Evolutionary conservation across 2,888 invertebrate genomes (phyloP).

Genomic region (Coelinius sp.): DNA sequence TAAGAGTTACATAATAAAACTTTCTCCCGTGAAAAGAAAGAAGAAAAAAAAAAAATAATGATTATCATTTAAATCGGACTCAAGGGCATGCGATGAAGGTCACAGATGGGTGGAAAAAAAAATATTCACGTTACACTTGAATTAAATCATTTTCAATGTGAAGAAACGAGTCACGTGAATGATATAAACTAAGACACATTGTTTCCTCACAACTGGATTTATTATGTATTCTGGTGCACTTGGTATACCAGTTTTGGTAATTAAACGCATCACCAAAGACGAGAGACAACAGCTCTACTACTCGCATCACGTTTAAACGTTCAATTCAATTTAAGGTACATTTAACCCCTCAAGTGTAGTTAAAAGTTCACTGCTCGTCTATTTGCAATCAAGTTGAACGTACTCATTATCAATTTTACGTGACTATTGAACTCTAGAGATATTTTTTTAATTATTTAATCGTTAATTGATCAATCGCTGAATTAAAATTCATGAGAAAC

Average conservation of each 20-base stretch:
- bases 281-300: slow-evolving; percentile 24
- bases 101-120: background rate
- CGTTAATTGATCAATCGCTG: too few species aligned
- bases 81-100: slow-evolving; percentile 14
- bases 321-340: slow-evolving; percentile 24
- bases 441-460: too few species aligned
- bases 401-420: too few species aligned
- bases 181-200: background rate
- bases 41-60: slow-evolving; percentile 4
- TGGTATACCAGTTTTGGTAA: slow-evolving; percentile 25
- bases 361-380: background rate
- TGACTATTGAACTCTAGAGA: too few species aligned
- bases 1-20: background rate
- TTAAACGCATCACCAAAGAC: slow-evolving; percentile 26
- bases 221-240: background rate
- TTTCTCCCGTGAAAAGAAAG: background rate
- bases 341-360: background rate
- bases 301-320: slow-evolving; percentile 30
- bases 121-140: background rate
- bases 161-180: background rate
- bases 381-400: background rate
- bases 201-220: background rate
- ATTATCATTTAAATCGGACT: slow-evolving; percentile 19
- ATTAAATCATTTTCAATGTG: slow-evolving; percentile 6
- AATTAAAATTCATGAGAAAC: too few species aligned